phyloP scores from a whole-genome alignment of 2,797 vertebrate genomes.

The Helicolenus hilgendorfi region DNA sequence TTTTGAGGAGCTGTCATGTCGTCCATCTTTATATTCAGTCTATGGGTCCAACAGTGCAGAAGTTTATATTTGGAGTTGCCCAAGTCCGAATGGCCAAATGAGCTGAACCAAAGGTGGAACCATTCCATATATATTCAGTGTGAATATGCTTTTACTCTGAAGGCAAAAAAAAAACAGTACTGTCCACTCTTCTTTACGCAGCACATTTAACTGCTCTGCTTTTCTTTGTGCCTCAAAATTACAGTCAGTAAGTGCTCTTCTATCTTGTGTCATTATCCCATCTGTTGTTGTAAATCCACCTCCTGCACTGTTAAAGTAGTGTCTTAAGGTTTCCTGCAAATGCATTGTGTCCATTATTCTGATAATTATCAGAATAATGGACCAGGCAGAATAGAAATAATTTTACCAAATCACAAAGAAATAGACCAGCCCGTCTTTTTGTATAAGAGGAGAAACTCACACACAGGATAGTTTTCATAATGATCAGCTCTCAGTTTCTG shows the following conservation, averaged over 20 bases:
- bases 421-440: background rate
- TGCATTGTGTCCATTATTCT: background rate
- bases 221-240: background rate
- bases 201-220: background rate
- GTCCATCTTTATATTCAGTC: background rate
- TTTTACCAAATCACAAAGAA: constrained; percentile 5
- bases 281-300: constrained; percentile 7
- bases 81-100: background rate
- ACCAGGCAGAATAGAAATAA: background rate
- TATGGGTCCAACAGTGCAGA: background rate
- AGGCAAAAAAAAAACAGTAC: background rate
- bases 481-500: background rate
- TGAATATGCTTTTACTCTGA: background rate
- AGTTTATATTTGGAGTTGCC: background rate
- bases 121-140: background rate
- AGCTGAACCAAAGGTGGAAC: background rate
- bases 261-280: background rate
- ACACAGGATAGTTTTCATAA: background rate
- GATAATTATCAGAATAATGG: constrained; percentile 4
- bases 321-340: background rate
- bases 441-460: background rate
- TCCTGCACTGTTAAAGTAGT: background rate
- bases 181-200: background rate
- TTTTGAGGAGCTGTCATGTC: background rate
- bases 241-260: background rate